Base-by-base conservation (phyloP, 2,797 vertebrate species). In the Sparus aurata region DNA sequence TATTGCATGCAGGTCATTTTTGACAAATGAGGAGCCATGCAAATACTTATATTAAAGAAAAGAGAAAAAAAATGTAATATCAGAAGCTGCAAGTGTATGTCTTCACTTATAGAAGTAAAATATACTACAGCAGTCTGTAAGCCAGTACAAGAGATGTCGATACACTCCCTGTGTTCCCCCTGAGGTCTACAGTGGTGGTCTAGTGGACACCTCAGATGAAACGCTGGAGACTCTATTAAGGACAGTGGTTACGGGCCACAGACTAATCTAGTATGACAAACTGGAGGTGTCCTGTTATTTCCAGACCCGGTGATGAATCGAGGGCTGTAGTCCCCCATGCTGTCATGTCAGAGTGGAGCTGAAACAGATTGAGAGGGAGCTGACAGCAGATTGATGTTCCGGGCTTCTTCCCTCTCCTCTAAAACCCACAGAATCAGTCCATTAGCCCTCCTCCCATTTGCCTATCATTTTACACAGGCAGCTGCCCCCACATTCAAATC, bases 261-360 rank as follows among this genome's bases (percentile, higher is more conserved):
- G 94, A 94, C 94, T 95, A 94, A 95, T 95, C 93, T 92, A 87
- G 73, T 93, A 94, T 95, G 95, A 95, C 95, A 95, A 95, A 95
- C 93, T 94, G 94, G 92, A 95, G 93, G 93, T 95, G 95, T 95
- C 94, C 92, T 92, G 92, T 94, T 95, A 94, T 95, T 94, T 95
- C 94, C 93, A 93, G 92, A 92, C 83, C 85, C 54, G 64, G 88
- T 95, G 95, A 95, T 95, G 93, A 95, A 96, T 95, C 76, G 94
- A 89, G 82, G 85, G 83, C 89, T 87, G 92, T 73, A 85, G 90
- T 88, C 94, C 89, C 93, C 90, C 90, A 93, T 89, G 93, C 94
- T 95, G 95, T 95, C 94, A 94, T 90, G 91, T 95, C 93, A 94
- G 91, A 90, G 92, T 87, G 90, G 90, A 94, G 90, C 92, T 89